Evolutionary conservation across 1,140 invertebrate species (phyloP).

Genomic region (Eueides isabella): DNA sequence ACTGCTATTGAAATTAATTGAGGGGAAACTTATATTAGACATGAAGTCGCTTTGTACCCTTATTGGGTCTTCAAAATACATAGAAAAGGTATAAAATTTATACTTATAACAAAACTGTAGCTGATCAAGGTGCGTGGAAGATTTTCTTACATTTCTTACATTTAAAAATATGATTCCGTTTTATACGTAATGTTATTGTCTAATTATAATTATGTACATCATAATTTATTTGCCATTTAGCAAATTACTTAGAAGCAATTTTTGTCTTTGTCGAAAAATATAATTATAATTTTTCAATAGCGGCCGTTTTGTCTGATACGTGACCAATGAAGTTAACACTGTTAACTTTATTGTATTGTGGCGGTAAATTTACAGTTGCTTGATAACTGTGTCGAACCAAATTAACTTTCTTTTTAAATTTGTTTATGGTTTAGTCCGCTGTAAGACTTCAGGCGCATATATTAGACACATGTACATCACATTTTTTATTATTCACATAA

Average conservation of each 20-base stretch:
- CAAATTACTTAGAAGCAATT: background rate
- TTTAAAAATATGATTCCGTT: no score
- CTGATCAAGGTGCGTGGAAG: no score
- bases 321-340: conserved; percentile 60
- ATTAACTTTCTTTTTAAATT: conserved; percentile 41
- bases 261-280: background rate
- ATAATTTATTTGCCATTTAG: background rate
- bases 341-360: conserved; percentile 42
- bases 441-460: no score
- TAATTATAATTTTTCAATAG: conserved; percentile 4
- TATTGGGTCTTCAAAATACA: no score
- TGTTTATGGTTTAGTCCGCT: background rate
- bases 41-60: no score
- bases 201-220: background rate
- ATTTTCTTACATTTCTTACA: no score
- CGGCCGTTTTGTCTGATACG: conserved; percentile 38
- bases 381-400: conserved; percentile 48
- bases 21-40: background rate
- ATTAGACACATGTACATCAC: no score
- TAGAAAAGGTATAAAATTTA: no score
- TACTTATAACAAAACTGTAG: no score
- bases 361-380: conserved; percentile 43
- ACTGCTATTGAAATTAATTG: conserved; percentile 25
- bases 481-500: no score
- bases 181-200: no score